Evolutionary conservation across 2,888 invertebrate species (phyloP).

Genomic region (Watsonalla cultraria): DNA sequence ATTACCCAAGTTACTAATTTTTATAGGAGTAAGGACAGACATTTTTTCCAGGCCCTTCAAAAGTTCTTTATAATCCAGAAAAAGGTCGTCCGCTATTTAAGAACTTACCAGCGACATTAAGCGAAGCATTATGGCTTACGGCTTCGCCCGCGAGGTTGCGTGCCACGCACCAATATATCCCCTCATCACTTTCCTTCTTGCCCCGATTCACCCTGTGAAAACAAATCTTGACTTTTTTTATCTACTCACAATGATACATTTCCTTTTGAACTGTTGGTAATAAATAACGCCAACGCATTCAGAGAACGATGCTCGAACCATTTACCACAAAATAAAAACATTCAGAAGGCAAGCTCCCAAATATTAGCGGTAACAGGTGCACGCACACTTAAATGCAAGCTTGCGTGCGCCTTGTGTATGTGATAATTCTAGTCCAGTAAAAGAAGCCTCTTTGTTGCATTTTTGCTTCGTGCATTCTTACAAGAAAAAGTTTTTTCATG

Average conservation of each 20-base stretch:
- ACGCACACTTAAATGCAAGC: too few relatives aligned
- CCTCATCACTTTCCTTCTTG: conserved; percentile 96
- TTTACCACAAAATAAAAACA: neutral
- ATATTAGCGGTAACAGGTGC: too few relatives aligned
- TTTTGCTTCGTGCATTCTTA: neutral
- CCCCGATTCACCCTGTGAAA: conserved; percentile 89
- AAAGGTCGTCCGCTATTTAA: conserved; percentile 3
- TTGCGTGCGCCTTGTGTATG: too few relatives aligned
- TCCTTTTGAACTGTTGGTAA: neutral
- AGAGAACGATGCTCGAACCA: neutral
- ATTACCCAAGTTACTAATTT: neutral
- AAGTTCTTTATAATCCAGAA: neutral
- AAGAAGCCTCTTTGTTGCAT: too few relatives aligned
- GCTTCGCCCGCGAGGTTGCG: conserved; percentile 93
- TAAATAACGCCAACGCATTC: neutral
- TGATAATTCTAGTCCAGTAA: too few relatives aligned
- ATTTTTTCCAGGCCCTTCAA: neutral
- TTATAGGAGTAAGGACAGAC: neutral
- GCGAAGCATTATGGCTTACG: conserved; percentile 94
- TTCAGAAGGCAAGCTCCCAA: too few relatives aligned
- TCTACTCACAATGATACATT: neutral
- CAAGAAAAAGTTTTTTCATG: neutral
- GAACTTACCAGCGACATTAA: conserved; percentile 93
- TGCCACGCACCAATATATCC: conserved; percentile 98
- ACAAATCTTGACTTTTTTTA: conserved; percentile 9